A percentile compares a stretch with the other conserved stretches of the same genome.
Evolutionary conservation across 2,888 invertebrate species (phyloP).

Genomic region (Elegia similella): DNA sequence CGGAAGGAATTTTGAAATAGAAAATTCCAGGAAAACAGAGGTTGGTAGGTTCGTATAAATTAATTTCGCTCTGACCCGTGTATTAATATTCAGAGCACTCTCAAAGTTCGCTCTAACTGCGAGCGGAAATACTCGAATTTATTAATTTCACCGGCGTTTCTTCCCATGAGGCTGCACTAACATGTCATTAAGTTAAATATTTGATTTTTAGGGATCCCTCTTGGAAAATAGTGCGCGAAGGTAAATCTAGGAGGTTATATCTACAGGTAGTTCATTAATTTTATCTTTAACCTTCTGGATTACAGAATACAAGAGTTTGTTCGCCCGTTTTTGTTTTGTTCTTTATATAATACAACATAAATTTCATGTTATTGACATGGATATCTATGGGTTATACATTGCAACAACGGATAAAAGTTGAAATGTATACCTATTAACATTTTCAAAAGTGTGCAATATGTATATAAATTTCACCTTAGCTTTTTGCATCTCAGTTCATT

Average conservation of each 20-base stretch:
- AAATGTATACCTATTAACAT: no score
- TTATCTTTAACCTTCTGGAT: background rate
- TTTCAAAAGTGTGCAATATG: no score
- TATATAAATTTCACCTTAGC: no score
- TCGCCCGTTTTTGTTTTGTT: no score
- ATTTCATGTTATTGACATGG: no score
- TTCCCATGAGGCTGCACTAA: slow-evolving; percentile 45
- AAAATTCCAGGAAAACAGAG: slow-evolving; percentile 65
- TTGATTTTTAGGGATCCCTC: slow-evolving; percentile 26
- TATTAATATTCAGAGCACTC: slow-evolving; percentile 79
- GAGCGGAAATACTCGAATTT: slow-evolving; percentile 68
- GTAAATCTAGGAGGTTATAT: background rate
- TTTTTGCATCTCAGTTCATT: no score
- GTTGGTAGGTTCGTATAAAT: slow-evolving; percentile 71
- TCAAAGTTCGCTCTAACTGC: slow-evolving; percentile 72
- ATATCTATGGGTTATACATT: no score
- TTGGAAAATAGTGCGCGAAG: background rate
- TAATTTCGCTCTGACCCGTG: slow-evolving; percentile 72
- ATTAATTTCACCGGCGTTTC: slow-evolving; percentile 63
- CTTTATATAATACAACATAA: no score
- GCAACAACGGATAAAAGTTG: no score
- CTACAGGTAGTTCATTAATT: background rate
- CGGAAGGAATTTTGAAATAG: slow-evolving; percentile 65
- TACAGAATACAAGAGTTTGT: background rate
- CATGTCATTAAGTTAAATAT: slow-evolving; percentile 42